Base-by-base conservation (phyloP, 2,797 vertebrate genomes). In the Neosalanx taihuensis region DNA sequence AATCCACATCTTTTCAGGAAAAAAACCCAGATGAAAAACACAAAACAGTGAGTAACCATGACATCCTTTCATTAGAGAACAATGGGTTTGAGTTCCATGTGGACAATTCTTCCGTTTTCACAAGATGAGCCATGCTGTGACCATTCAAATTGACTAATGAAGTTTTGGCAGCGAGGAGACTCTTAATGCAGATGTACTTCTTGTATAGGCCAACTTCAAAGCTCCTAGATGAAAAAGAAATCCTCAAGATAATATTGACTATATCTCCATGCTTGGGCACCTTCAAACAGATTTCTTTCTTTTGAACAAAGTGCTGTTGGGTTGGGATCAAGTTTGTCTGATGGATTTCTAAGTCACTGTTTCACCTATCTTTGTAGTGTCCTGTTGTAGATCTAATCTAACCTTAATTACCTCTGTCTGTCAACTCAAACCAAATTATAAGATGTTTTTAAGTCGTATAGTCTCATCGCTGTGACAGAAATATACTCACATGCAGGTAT, bases 101-200 rank as follows among this genome's bases (percentile, higher is more conserved):
- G 57, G 62, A 82, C 60, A 72, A 37, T 63, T 58, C 81, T 85
- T 81, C 17, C 18, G 51, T n/a, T 56, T 6, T n/a, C 1, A 5
- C 6, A 17, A 17, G 18, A 73, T 78, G 69, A 69, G 51, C 67
- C 66, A 71, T 37, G 23, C 65, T 77, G 75, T 69, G 65, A 59
- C 64, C 1, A 31, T 72, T 71, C 67, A 83, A 75, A 82, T 76
- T 83, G 76, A 61, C 81, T 77, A 71, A 46, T 66, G 70, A 74
- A 74, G 67, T 77, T 77, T 73, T 79, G 76, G 75, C 75, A 78
- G 72, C 7, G 9, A 65, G 64, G 60, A 73, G 75, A 71, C 49
- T 71, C 49, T 73, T 1, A 77, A 79, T 76, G 66, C 51, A 69
- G 62, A 70, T 76, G 33, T 71, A 76, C 5, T 60, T 53, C 69